phyloP scores from a whole-genome alignment of 2,888 invertebrate genomes.

The Arge pagana region DNA sequence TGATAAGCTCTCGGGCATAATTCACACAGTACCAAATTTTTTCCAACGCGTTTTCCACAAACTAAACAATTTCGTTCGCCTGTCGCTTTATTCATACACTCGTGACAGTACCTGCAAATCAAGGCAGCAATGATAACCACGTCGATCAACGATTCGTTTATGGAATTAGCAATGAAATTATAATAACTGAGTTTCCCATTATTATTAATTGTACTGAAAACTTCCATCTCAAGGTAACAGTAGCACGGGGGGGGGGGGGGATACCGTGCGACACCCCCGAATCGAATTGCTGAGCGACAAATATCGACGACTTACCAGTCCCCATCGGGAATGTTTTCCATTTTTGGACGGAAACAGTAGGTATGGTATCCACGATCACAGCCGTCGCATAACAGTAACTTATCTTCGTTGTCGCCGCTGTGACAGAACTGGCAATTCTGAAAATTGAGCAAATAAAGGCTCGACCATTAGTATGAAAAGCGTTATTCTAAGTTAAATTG shows the following conservation, averaged over 20 bases:
- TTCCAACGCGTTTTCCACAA: conserved; percentile 77
- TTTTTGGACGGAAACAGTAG: conserved; percentile 96
- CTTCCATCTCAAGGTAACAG: too few relatives aligned
- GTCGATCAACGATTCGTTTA: too few relatives aligned
- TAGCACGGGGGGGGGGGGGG: too few relatives aligned
- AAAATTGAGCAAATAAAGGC: conserved; percentile 43
- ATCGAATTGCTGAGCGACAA: too few relatives aligned
- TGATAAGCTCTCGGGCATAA: conserved; percentile 91
- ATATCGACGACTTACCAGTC: conserved; percentile 83
- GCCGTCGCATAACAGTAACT: conserved; percentile 92
- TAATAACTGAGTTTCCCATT: too few relatives aligned
- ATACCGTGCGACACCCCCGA: too few relatives aligned
- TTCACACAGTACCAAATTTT: conserved; percentile 83
- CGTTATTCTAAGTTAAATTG: too few relatives aligned
- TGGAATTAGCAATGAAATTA: too few relatives aligned
- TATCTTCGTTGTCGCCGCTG: conserved; percentile 94
- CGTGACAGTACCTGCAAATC: conserved; percentile 90
- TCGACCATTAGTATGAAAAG: too few relatives aligned
- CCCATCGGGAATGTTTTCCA: conserved; percentile 96
- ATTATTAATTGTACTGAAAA: too few relatives aligned
- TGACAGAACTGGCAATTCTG: conserved; percentile 98
- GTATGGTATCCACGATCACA: conserved; percentile 99
- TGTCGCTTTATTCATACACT: conserved; percentile 91
- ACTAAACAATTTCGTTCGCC: conserved; percentile 93
- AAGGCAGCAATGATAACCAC: too few relatives aligned